These are phyloP conservation scores for Ammospiza caudacuta DNA, from an alignment of 2,113 vertebrate genomes.

Conservation along the genomic window DNA sequence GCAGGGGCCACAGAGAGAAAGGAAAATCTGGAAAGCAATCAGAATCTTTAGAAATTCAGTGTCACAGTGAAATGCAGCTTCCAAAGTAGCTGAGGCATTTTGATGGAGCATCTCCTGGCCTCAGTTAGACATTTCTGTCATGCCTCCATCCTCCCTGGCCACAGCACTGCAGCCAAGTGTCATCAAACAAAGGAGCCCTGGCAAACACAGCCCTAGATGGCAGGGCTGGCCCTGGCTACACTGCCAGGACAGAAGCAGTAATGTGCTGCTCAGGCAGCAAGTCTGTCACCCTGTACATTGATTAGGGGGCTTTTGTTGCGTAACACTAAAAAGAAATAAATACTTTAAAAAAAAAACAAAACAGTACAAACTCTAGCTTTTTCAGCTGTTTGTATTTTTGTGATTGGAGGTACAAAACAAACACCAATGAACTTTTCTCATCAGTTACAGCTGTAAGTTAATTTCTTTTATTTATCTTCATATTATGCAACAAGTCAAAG, in stretches of 20 bases:
- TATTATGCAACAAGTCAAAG: not conserved
- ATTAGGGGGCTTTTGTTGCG: rapidly evolving
- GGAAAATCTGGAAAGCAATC: not conserved
- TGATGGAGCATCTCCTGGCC: not conserved
- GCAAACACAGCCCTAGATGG: not conserved
- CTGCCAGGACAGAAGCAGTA: not conserved
- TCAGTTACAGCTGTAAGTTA: not conserved
- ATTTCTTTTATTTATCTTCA: not conserved
- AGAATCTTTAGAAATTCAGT: not conserved
- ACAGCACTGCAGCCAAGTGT: not conserved
- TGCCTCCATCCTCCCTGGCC: not conserved
- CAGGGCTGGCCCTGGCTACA: not conserved
- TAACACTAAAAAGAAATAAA: not conserved
- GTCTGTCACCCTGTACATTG: not conserved
- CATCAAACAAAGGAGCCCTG: not conserved
- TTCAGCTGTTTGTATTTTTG: not conserved
- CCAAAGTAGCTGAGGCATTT: not conserved
- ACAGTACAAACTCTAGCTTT: not conserved
- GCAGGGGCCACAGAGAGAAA: not conserved
- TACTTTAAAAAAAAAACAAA: too few relatives aligned
- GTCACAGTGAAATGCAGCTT: not conserved
- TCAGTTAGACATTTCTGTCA: not conserved
- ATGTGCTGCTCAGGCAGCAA: not conserved
- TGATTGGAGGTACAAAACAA: not conserved
- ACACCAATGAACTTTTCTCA: not conserved